A percentile compares a stretch with the other conserved stretches of the same genome.
phyloP scores from a whole-genome alignment of 2,113 vertebrate genomes.

The Leiothrix lutea region DNA sequence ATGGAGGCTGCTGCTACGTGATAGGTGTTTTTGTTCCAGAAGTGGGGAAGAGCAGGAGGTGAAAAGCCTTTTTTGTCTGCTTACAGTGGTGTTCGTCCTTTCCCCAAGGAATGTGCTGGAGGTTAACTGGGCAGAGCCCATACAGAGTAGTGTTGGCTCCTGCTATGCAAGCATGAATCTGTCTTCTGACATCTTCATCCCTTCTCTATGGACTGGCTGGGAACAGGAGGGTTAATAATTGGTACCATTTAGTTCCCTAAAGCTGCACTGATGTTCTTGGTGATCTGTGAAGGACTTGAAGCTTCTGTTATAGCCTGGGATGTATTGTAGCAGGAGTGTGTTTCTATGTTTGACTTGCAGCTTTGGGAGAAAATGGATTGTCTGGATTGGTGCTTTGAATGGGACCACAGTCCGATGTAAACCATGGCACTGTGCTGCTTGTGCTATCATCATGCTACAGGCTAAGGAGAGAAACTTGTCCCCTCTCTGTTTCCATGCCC shows the following conservation, averaged over 20 bases:
- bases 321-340: not conserved
- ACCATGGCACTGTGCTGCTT: not conserved
- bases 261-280: not conserved
- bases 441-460: not conserved
- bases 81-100: not conserved
- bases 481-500: rapidly evolving
- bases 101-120: not conserved
- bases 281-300: not conserved
- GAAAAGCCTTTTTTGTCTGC: not conserved
- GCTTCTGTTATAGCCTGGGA: not conserved
- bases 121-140: not conserved
- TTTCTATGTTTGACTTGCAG: not conserved
- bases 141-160: not conserved
- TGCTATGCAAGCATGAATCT: not conserved
- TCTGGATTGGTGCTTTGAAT: not conserved
- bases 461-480: not conserved
- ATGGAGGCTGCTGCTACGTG: rapidly evolving
- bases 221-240: not conserved
- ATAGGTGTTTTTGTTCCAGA: not conserved
- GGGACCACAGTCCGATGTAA: not conserved
- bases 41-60: not conserved
- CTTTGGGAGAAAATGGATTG: not conserved
- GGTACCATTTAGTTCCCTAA: not conserved
- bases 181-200: not conserved
- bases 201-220: not conserved